Percentiles rank a stretch among this genome's conserved stretches.
Conservation (phyloP, 2,888 invertebrate genomes). For the Metallyticus violacea region DNA sequence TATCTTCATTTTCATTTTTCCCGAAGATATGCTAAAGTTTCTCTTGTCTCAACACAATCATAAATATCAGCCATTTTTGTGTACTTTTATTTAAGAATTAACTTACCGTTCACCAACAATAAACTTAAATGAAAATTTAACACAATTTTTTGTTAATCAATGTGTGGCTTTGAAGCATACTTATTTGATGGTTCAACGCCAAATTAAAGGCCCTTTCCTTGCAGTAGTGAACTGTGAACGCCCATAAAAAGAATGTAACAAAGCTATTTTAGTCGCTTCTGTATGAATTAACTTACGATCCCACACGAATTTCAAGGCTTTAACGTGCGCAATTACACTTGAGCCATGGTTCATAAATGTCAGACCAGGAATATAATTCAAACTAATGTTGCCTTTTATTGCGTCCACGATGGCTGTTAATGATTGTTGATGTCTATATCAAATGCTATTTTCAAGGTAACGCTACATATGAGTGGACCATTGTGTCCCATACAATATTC, state of each 20-base stretch:
- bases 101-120: not conserved
- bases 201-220: not conserved
- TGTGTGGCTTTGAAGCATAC: not conserved
- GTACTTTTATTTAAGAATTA: not conserved
- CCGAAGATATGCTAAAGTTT: not conserved
- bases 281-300: not conserved
- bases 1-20: too few species aligned
- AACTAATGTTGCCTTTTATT: not conserved
- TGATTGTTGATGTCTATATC: not conserved
- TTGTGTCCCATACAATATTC: not conserved
- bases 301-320: not conserved
- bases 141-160: not conserved
- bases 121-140: not conserved
- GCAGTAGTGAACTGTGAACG: not conserved
- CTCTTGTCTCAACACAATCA: not conserved
- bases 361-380: not conserved
- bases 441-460: not conserved
- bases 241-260: not conserved
- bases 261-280: not conserved
- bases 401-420: not conserved
- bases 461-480: not conserved
- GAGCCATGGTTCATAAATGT: not conserved
- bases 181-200: not conserved
- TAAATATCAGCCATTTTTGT: not conserved
- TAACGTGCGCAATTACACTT: not conserved